These are phyloP conservation scores for Martes flavigula DNA, from an alignment of 2,797 vertebrate species.

Conservation along the genomic window DNA sequence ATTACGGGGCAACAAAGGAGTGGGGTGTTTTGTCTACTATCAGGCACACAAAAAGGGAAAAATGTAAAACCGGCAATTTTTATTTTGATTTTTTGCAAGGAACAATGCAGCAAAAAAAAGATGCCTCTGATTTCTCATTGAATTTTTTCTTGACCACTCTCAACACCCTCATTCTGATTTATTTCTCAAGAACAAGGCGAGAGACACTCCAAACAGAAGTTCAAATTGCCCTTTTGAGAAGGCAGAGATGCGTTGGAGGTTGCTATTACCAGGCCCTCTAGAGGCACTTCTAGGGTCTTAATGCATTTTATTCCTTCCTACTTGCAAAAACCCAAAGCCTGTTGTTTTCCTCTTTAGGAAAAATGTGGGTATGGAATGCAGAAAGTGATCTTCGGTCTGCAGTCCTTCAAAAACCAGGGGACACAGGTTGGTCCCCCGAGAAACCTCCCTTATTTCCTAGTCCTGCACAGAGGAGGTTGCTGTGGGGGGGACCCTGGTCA, in stretches of 20 bases:
- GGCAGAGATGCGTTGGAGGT: background rate
- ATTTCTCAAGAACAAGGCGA: background rate
- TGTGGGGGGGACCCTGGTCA: background rate
- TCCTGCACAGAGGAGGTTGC: background rate
- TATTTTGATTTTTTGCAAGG: background rate
- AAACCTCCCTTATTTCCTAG: background rate
- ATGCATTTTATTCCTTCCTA: background rate
- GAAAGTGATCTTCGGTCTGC: background rate
- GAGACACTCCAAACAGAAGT: background rate
- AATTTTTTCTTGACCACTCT: background rate
- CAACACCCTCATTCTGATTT: background rate
- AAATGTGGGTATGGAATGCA: background rate
- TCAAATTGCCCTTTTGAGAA: background rate
- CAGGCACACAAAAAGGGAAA: background rate
- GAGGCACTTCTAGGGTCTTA: background rate
- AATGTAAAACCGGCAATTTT: background rate
- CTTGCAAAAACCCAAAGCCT: background rate
- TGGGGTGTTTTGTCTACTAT: background rate
- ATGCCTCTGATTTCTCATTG: background rate
- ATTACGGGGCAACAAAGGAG: background rate
- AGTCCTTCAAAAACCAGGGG: background rate
- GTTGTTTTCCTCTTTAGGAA: background rate
- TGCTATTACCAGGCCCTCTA: background rate
- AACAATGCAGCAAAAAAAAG: background rate
- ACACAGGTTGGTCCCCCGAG: background rate